Base-by-base conservation (phyloP, 2,888 invertebrate genomes). In the Andrena bicolor region DNA sequence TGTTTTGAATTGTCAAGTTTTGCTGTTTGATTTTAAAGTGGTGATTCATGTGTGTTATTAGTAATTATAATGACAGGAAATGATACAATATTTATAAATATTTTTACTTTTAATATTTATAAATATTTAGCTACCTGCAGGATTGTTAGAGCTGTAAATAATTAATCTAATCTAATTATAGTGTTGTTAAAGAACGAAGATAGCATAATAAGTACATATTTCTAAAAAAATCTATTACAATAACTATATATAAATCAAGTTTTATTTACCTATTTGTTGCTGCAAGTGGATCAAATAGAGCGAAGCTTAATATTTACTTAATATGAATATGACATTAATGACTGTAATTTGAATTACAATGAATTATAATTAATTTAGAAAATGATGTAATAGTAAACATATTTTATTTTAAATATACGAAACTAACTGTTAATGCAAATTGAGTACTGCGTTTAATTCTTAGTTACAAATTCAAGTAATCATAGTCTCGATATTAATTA, bases 1-100 rank as follows among this genome's bases (percentile, higher is more conserved):
- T 13, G n/a, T 56, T 75, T 41, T 23, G 8, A 76, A 41, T 51
- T 8, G 28, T 69, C 16, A 10, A 1, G 6, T 76, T 23, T 41
- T 7, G 49, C 26, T 60, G 30, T 51, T 3, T 51, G 41, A 49
- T 41, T 68, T 78, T 73, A 78, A 80, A 77, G 63, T 64, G 35
- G 30, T 69, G 49, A 30, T 32, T 41, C 20, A 41, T 28, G 13
- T 70, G 8, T n/a, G 23, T 26, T 58, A 20, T 35, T n/a, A 51
- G 20, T 51, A 60, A 51, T 60, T 30, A 10, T 26, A 26, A 26
- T 26, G 26, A 26, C 2, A 26, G 26, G 26, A 26, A 26, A 26
- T 26, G 26, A 56, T 23, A 28, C 13, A 10, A 26, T 26, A 10
- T n/a, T 60, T 35, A 16, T 6, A 30, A 28, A 65, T 0, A 49